Evolutionary conservation across 2,113 vertebrate species (phyloP).

Genomic region (Salminus brasiliensis): DNA sequence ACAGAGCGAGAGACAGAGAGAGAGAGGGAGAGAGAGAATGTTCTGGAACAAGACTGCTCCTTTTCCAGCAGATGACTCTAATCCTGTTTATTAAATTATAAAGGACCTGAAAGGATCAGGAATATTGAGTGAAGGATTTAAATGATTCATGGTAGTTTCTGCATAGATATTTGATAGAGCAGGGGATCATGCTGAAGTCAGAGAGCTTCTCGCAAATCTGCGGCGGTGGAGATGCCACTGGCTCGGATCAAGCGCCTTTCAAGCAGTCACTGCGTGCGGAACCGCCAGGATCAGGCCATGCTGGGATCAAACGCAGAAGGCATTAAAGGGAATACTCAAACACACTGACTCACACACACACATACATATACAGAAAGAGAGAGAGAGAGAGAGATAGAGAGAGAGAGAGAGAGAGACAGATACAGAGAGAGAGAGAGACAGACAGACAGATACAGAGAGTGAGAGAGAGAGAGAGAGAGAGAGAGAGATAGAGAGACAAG

Average conservation of each 20-base stretch:
- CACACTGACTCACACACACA: conserved; percentile 4
- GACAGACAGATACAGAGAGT: too few species aligned
- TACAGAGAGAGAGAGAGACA: not conserved
- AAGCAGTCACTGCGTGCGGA: conserved; percentile 39
- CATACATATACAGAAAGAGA: conserved; percentile 6
- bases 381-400: not conserved
- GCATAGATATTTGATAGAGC: conserved; percentile 75
- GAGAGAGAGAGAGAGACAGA: not conserved
- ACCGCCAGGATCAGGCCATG: conserved; percentile 53
- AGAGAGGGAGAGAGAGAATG: conserved; percentile 47
- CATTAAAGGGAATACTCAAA: conserved; percentile 65
- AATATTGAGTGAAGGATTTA: conserved; percentile 80
- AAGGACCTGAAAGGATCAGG: conserved; percentile 87
- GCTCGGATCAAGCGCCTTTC: conserved; percentile 57
- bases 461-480: too few species aligned
- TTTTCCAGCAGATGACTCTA: conserved; percentile 74
- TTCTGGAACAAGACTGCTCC: conserved; percentile 70
- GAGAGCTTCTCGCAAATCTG: conserved; percentile 62
- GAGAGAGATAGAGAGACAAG: too few species aligned
- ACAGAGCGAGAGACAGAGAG: conserved; percentile 32
- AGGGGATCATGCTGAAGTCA: conserved; percentile 76
- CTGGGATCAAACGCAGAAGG: conserved; percentile 45
- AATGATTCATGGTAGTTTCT: conserved; percentile 76
- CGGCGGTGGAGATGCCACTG: conserved; percentile 64
- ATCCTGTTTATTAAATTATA: conserved; percentile 88